Conservation (phyloP, 2,888 invertebrate species). For the Clitarchus hookeri region DNA sequence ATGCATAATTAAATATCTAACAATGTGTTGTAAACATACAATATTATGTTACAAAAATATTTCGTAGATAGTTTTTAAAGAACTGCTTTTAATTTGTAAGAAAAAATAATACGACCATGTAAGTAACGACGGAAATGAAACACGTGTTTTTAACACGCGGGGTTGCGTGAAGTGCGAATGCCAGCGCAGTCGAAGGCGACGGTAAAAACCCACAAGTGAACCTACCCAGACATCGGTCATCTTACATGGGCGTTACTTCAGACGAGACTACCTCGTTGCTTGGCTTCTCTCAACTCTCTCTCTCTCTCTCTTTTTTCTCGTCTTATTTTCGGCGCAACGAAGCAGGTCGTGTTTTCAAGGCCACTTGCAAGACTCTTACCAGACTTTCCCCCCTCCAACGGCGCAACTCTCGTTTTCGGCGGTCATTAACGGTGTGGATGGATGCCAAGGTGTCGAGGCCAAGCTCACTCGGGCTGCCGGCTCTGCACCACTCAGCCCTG, state of each 20-base stretch:
- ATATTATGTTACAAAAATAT: too few species aligned
- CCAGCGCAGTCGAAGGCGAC: too few species aligned
- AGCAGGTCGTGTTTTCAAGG: slow-evolving; percentile 8
- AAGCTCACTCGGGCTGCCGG: neutral
- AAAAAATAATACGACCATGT: too few species aligned
- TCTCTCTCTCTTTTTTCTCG: neutral
- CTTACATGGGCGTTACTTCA: neutral
- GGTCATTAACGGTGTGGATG: neutral
- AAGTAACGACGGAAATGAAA: too few species aligned
- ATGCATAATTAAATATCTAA: too few species aligned
- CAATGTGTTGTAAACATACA: too few species aligned
- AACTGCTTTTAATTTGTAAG: too few species aligned
- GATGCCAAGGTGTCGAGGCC: neutral
- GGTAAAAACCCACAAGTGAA: too few species aligned
- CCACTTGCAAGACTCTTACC: neutral
- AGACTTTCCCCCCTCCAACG: neutral
- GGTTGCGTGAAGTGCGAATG: too few species aligned
- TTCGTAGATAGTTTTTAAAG: too few species aligned
- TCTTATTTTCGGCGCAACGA: neutral
- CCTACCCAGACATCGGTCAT: too few species aligned
- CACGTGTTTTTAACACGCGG: too few species aligned
- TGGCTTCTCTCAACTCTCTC: neutral
- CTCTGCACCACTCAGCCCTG: neutral
- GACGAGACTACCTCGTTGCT: neutral
- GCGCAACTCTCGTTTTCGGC: neutral